Evolutionary conservation across 2,113 vertebrate species (phyloP).

Genomic region (Trinectes maculatus): DNA sequence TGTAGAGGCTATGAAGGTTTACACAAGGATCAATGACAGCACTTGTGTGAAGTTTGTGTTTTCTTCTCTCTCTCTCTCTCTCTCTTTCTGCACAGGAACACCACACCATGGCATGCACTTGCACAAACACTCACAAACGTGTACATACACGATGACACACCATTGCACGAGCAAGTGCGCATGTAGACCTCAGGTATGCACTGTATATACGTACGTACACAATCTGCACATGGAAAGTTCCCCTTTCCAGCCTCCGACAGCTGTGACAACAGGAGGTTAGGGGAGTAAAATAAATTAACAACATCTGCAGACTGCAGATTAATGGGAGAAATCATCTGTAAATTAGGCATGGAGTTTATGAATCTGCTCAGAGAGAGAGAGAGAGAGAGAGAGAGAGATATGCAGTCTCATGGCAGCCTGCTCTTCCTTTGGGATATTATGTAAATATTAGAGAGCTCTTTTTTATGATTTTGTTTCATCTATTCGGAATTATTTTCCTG

Average conservation of each 20-base stretch:
- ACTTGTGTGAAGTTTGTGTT: not conserved
- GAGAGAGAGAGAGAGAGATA: constrained; percentile 22
- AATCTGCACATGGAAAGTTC: not conserved
- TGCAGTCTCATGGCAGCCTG: constrained; percentile 23
- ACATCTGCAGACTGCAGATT: constrained; percentile 76
- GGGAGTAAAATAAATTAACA: constrained; percentile 67
- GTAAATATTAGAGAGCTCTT: too few relatives aligned
- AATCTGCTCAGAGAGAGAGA: constrained; percentile 46
- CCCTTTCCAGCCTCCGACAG: constrained; percentile 56
- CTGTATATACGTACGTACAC: not conserved
- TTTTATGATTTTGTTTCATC: too few relatives aligned
- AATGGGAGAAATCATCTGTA: constrained; percentile 74
- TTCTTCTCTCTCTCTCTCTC: too few relatives aligned
- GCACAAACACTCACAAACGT: not conserved
- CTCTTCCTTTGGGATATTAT: constrained; percentile 19
- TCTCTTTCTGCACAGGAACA: constrained; percentile 52
- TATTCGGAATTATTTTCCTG: too few relatives aligned
- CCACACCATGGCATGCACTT: not conserved
- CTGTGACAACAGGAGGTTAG: constrained; percentile 70
- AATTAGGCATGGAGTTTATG: constrained; percentile 65
- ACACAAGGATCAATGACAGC: constrained; percentile 24
- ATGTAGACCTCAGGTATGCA: not conserved
- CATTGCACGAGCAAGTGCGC: too few relatives aligned
- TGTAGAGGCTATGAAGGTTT: constrained; percentile 15
- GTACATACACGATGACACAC: constrained; percentile 22